phyloP scores from a whole-genome alignment of 1,140 invertebrate species.

The Magallana angulata region DNA sequence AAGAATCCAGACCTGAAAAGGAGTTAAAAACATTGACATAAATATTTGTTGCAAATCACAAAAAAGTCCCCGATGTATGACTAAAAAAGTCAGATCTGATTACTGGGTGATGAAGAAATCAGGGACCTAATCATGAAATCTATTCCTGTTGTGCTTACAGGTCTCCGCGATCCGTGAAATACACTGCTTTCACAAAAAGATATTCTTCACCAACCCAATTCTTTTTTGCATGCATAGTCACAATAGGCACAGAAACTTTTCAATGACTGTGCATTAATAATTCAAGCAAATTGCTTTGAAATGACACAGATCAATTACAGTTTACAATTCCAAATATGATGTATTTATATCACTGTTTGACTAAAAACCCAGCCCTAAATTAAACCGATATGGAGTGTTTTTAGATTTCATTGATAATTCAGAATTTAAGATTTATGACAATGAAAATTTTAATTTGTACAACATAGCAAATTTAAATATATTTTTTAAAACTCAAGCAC shows the following conservation, averaged over 20 bases:
- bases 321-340: background rate
- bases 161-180: background rate
- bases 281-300: background rate
- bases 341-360: background rate
- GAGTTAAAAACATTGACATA: background rate
- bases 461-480: too few relatives aligned
- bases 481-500: too few relatives aligned
- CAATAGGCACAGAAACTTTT: background rate
- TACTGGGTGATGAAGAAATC: background rate
- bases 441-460: background rate
- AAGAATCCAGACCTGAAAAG: slow-evolving; percentile 24
- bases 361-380: background rate
- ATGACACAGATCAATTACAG: slow-evolving; percentile 30
- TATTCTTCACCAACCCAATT: background rate
- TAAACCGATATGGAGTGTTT: background rate
- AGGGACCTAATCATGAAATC: background rate
- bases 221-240: slow-evolving; percentile 3
- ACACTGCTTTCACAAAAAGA: background rate
- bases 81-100: background rate
- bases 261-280: slow-evolving; percentile 24
- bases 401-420: background rate
- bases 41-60: slow-evolving; percentile 10
- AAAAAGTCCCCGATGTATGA: background rate
- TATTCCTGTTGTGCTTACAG: background rate
- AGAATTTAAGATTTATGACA: background rate